These are phyloP conservation scores for Piliocolobus tephrosceles DNA, from an alignment of 2,113 vertebrate genomes.

Conservation along the genomic window DNA sequence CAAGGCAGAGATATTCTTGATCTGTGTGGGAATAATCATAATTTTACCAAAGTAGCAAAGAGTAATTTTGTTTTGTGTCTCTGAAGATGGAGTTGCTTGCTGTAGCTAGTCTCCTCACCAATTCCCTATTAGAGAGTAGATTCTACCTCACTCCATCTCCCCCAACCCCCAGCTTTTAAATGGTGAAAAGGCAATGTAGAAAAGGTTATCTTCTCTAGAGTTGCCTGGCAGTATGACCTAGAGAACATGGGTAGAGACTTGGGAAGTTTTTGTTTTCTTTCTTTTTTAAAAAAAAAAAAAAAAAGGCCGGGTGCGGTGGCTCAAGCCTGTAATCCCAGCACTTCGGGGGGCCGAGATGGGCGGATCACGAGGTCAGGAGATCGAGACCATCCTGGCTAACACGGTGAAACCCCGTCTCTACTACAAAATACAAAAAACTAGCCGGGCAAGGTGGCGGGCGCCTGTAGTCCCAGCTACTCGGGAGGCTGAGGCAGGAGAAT, in stretches of 20 bases:
- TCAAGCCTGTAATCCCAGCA: too few species aligned
- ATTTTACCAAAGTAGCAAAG: conserved; percentile 51
- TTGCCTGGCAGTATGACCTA: neutral
- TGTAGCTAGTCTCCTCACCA: neutral
- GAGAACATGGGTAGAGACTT: neutral
- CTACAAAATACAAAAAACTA: too few species aligned
- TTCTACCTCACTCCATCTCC: neutral
- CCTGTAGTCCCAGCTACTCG: too few species aligned
- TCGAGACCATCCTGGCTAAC: too few species aligned
- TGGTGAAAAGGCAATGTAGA: neutral
- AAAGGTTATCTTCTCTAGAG: neutral
- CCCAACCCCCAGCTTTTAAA: neutral
- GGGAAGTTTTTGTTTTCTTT: neutral
- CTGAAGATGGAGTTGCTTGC: neutral
- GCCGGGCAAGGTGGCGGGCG: too few species aligned
- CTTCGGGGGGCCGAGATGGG: too few species aligned
- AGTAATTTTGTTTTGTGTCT: conserved; percentile 51
- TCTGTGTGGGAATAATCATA: conserved; percentile 6
- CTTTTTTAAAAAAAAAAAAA: neutral
- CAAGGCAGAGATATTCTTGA: neutral
- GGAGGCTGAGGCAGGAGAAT: too few species aligned
- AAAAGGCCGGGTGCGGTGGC: too few species aligned
- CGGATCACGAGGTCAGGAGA: too few species aligned
- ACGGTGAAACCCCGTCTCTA: too few species aligned
- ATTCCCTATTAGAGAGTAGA: neutral